A percentile compares a stretch with the other conserved stretches of the same genome.
Evolutionary conservation across 2,113 vertebrate genomes (phyloP).

Genomic region (Xiphias gladius): DNA sequence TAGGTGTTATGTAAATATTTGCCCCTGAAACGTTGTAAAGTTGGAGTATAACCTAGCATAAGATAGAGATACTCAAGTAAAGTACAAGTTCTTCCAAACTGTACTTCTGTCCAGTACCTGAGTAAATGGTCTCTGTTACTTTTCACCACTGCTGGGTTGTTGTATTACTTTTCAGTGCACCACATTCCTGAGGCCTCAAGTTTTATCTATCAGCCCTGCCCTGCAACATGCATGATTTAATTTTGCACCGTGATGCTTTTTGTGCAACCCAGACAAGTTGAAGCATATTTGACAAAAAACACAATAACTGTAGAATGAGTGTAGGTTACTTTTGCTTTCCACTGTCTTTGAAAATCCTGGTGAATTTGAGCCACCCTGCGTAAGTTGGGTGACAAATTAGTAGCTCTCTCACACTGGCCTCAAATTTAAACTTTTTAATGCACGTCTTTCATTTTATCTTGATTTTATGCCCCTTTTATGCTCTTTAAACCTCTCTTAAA

Average conservation of each 20-base stretch:
- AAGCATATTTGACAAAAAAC: neutral
- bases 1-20: neutral
- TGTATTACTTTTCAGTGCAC: neutral
- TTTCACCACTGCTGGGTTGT: neutral
- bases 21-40: neutral
- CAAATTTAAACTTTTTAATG: neutral
- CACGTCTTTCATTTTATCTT: neutral
- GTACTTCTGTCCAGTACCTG: neutral
- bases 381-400: neutral
- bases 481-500: neutral
- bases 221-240: neutral
- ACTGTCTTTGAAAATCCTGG: conserved; percentile 3
- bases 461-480: neutral
- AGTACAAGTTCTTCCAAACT: neutral
- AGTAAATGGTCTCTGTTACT: too few species aligned
- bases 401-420: neutral
- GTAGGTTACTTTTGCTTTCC: neutral
- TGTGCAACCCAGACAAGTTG: neutral
- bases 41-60: neutral
- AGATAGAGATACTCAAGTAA: neutral
- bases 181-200: neutral
- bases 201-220: neutral
- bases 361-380: neutral
- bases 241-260: neutral
- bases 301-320: neutral